Percentiles rank a stretch among this genome's conserved stretches.
Conservation (phyloP, 2,797 vertebrate genomes). For the Spondyliosoma cantharus region DNA sequence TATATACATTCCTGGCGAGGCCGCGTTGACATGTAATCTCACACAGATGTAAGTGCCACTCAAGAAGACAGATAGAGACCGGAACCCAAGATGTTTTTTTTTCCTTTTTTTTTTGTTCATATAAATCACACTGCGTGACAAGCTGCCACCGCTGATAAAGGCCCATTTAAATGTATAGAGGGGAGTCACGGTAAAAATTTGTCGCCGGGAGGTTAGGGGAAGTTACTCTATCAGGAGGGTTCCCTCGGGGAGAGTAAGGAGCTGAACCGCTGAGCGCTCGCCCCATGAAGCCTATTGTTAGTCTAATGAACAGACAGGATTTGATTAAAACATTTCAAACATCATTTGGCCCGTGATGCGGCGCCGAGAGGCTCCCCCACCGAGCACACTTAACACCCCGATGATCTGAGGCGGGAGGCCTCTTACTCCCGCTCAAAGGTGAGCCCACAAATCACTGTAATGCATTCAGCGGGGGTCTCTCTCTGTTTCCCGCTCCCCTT, state of each 20-base stretch:
- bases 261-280: constrained; percentile 74
- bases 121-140: constrained; percentile 67
- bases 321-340: constrained; percentile 88
- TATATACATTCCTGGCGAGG: constrained; percentile 30
- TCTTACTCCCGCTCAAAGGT: constrained; percentile 79
- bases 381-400: constrained; percentile 79
- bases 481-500: constrained; percentile 49
- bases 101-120: constrained; percentile 19
- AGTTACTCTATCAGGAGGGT: constrained; percentile 80
- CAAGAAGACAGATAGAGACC: constrained; percentile 50
- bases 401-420: constrained; percentile 72
- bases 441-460: constrained; percentile 82
- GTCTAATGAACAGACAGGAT: constrained; percentile 88
- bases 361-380: constrained; percentile 69
- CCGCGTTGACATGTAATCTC: constrained; percentile 50
- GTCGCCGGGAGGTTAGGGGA: constrained; percentile 66
- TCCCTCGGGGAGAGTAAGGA: constrained; percentile 76
- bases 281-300: constrained; percentile 80
- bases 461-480: constrained; percentile 71
- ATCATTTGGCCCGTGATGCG: constrained; percentile 83
- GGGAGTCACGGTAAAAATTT: constrained; percentile 60
- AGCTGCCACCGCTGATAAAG: constrained; percentile 73
- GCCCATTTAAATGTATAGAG: constrained; percentile 85
- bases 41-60: constrained; percentile 36
- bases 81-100: constrained; percentile 31